Evolutionary conservation across 2,888 invertebrate species (phyloP).

Genomic region (Epicampocera succincta): DNA sequence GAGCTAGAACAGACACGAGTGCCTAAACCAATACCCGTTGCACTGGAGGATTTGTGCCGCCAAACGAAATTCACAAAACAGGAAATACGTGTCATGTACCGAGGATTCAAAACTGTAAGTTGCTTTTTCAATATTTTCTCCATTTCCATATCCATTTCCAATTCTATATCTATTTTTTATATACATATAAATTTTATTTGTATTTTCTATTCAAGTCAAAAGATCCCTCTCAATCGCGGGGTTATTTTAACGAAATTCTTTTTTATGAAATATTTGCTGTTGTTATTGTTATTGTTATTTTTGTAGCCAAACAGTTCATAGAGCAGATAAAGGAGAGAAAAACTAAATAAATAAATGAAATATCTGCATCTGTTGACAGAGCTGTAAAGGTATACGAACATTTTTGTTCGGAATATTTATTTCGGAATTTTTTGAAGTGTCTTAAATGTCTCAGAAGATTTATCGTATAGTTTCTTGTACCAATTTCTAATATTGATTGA

Average conservation of each 20-base stretch:
- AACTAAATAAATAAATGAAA: neutral
- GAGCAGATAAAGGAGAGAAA: slow-evolving; percentile 20
- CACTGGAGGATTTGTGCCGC: slow-evolving; percentile 93
- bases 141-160: neutral
- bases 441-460: too few species aligned
- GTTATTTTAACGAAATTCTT: slow-evolving; percentile 20
- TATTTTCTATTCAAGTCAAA: slow-evolving; percentile 27
- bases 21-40: slow-evolving; percentile 92
- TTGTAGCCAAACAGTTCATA: slow-evolving; percentile 8
- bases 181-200: slow-evolving; percentile 34
- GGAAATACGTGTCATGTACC: slow-evolving; percentile 98
- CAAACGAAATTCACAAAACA: slow-evolving; percentile 97
- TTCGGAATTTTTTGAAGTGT: neutral
- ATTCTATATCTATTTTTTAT: slow-evolving; percentile 3
- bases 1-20: slow-evolving; percentile 90
- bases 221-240: neutral
- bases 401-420: neutral
- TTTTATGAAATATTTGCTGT: neutral
- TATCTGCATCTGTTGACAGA: neutral
- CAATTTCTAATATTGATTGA: neutral
- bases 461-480: too few species aligned
- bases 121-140: slow-evolving; percentile 6
- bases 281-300: neutral
- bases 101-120: slow-evolving; percentile 91
- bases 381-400: slow-evolving; percentile 4